A percentile compares a stretch with the other conserved stretches of the same genome.
Evolutionary conservation across 2,113 vertebrate genomes (phyloP).

Genomic region (Cinclus cinclus): DNA sequence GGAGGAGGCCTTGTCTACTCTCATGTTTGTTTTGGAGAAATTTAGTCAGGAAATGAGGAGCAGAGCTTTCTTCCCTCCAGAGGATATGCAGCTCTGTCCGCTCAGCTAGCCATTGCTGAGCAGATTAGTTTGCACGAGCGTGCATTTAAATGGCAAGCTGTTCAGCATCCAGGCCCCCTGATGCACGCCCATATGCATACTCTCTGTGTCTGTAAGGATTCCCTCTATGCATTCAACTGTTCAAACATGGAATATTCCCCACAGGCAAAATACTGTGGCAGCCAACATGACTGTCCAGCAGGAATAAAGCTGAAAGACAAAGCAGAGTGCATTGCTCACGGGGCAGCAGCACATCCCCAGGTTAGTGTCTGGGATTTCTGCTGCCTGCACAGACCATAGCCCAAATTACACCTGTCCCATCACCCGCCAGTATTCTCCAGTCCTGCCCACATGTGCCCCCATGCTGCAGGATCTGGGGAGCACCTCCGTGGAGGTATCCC

Average conservation of each 20-base stretch:
- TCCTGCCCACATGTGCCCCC: not conserved
- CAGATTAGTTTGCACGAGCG: conserved; percentile 31
- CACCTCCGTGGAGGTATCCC: not conserved
- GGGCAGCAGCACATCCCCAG: not conserved
- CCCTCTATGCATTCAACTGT: not conserved
- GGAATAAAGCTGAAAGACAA: not conserved
- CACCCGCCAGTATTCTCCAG: not conserved
- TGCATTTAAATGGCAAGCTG: conserved; percentile 53
- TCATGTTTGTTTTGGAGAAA: conserved; percentile 24
- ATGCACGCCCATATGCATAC: not conserved
- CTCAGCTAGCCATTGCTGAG: conserved; percentile 31
- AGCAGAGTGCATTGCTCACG: not conserved
- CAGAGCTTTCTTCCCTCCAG: conserved; percentile 8
- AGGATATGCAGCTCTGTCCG: not conserved
- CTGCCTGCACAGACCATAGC: not conserved
- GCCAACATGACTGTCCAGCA: not conserved
- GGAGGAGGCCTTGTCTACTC: conserved; percentile 17
- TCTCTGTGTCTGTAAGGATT: not conserved
- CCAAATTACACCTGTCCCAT: not conserved
- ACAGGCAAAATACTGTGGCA: not conserved
- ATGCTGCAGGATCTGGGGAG: not conserved
- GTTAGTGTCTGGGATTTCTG: not conserved
- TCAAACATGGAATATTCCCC: not conserved
- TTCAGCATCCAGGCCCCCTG: conserved; percentile 29
- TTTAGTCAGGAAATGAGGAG: conserved; percentile 22